These are phyloP conservation scores for Melozone crissalis DNA, from an alignment of 2,113 vertebrate genomes.

Conservation along the genomic window DNA sequence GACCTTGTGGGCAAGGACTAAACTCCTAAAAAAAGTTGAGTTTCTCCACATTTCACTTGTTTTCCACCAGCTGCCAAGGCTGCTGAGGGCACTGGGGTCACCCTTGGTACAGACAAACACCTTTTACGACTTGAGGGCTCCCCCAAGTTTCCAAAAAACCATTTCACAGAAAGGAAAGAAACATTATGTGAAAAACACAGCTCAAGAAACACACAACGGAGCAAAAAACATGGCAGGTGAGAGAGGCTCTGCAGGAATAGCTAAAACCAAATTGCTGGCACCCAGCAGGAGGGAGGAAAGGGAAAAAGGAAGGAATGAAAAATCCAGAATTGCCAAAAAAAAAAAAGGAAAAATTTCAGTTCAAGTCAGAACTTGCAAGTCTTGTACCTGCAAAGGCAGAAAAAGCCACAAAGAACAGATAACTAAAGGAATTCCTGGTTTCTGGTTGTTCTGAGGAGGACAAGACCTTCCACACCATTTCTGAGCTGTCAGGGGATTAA, in stretches of 20 bases:
- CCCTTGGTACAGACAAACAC: constrained; percentile 59
- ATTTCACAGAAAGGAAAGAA: constrained; percentile 79
- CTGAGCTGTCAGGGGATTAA: constrained; percentile 40
- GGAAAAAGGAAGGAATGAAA: background rate
- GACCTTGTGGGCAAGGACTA: constrained; percentile 63
- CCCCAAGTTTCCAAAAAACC: constrained; percentile 73
- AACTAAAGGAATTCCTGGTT: constrained; percentile 13
- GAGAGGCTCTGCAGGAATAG: constrained; percentile 30
- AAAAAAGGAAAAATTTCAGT: background rate
- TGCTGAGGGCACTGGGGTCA: constrained; percentile 21
- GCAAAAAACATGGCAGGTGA: constrained; percentile 16
- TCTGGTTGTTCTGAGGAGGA: background rate
- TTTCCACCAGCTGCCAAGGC: constrained; percentile 57
- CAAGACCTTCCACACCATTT: background rate
- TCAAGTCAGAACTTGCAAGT: constrained; percentile 22
- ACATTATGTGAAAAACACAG: constrained; percentile 71
- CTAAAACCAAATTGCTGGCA: background rate
- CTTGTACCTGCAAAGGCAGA: background rate
- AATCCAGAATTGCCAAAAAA: background rate
- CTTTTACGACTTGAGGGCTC: constrained; percentile 66
- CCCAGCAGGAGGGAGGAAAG: background rate
- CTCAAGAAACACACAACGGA: constrained; percentile 73
- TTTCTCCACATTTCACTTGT: constrained; percentile 26
- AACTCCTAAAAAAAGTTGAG: constrained; percentile 44
- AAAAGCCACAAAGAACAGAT: background rate